These are phyloP conservation scores for Sebastes jordani DNA, from an alignment of 2,797 vertebrate genomes.

Conservation along the genomic window DNA sequence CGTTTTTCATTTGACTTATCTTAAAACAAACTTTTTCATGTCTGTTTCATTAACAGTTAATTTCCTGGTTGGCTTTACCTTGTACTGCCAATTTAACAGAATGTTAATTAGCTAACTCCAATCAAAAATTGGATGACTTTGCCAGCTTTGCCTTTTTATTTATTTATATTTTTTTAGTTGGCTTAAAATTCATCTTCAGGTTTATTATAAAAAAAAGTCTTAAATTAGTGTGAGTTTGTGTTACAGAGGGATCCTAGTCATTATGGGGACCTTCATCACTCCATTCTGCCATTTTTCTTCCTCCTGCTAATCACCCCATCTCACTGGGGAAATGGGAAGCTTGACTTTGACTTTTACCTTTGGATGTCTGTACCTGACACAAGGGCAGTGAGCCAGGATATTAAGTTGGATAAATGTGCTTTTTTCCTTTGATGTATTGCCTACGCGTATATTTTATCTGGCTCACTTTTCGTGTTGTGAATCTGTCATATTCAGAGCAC, in stretches of 20 bases:
- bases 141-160: background rate
- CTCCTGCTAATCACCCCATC: constrained; percentile 59
- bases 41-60: constrained; percentile 9
- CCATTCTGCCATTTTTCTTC: constrained; percentile 50
- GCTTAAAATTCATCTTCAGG: background rate
- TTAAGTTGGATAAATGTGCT: constrained; percentile 67
- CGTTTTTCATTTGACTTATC: background rate
- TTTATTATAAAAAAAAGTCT: background rate
- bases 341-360: constrained; percentile 75
- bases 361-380: constrained; percentile 63
- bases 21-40: background rate
- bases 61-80: background rate
- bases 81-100: background rate
- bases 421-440: constrained; percentile 57
- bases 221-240: constrained; percentile 6
- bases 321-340: constrained; percentile 59
- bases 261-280: constrained; percentile 17
- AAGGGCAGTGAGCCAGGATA: constrained; percentile 64
- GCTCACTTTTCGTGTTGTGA: constrained; percentile 57
- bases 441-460: constrained; percentile 38
- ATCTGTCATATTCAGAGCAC: constrained; percentile 58
- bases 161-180: background rate
- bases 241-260: constrained; percentile 10
- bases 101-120: background rate
- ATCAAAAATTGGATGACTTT: background rate